Base-by-base conservation (phyloP, 2,113 vertebrate genomes). In the Mormoops blainvillei region DNA sequence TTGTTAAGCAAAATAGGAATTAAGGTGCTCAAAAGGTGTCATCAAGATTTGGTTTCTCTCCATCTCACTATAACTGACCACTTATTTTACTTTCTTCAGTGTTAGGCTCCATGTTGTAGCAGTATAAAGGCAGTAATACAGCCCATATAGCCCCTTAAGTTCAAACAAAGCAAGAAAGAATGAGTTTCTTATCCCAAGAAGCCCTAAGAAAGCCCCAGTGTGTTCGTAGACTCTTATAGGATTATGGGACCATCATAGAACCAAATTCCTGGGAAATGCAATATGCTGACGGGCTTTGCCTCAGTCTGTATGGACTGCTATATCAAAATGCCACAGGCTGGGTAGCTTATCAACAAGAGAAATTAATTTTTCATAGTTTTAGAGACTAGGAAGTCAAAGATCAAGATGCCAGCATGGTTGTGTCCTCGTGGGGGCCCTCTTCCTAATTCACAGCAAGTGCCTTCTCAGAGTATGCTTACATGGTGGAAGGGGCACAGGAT, bases 31-130 rank as follows among this genome's bases (percentile, higher is more conserved):
- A 87, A 92, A 89, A 85, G 31, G 28, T 54, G 8, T 81, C 33
- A 81, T 56, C 36, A 73, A 95, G 33, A 97, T 19, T 82, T 95
- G 18, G 28, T 77, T 94, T 89, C 43, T 87, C 65, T 93, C 63
- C 26, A 52, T 87, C 13, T 90, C 50, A 61, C 67, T 92, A 80
- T 73, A 38, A 84, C 36, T 94, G 81, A 45, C 5, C 24, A 31
- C 41, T 26, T 92, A 26, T 81, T 94, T 92, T 84, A 86, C 73
- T 92, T 89, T 54, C 36, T 41, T 91, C 52, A 68, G 54, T 81
- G n/a, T 91, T 58, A 43, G 36, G 33, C n/a, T 91, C 43, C 33
- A 56, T 31, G 19, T 33, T 56, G n/a, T 88, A 87, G 8, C 58
- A 91, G 26, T 81, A 76, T 70, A 24, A 82, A 48, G 31, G 16